Percentiles rank a stretch among this genome's conserved stretches.
These are phyloP conservation scores for Desmodus rotundus DNA, from an alignment of 2,113 vertebrate species.

Conservation along the genomic window DNA sequence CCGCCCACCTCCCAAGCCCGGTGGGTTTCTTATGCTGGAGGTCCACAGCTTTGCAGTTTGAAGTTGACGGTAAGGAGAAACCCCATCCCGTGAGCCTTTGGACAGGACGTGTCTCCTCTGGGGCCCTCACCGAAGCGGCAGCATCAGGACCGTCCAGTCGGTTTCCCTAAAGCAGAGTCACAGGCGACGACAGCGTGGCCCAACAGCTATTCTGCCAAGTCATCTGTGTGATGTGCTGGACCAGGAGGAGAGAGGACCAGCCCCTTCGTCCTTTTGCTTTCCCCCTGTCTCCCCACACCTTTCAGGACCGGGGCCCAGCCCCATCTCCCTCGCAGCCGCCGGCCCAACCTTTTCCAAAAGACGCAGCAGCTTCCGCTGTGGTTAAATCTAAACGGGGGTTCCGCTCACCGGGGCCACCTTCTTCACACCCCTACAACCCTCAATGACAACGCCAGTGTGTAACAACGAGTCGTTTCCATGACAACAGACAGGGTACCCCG, in stretches of 20 bases:
- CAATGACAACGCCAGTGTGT: neutral
- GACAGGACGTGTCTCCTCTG: neutral
- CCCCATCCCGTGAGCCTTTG: neutral
- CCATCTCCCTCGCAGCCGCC: neutral
- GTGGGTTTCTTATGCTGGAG: neutral
- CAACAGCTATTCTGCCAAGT: slow-evolving; percentile 23
- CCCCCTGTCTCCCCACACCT: neutral
- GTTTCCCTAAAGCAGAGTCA: neutral
- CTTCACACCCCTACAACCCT: neutral
- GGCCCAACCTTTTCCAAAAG: neutral
- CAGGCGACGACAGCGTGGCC: neutral
- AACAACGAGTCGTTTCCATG: slow-evolving; percentile 36
- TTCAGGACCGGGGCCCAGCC: neutral
- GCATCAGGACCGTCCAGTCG: neutral
- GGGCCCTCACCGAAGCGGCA: neutral
- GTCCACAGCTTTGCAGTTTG: neutral
- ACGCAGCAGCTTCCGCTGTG: neutral
- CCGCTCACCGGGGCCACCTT: neutral
- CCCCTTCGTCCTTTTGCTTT: neutral
- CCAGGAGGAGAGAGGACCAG: neutral
- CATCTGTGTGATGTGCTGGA: neutral
- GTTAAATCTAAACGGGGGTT: neutral
- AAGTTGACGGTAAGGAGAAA: neutral
- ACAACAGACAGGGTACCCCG: slow-evolving; percentile 53
- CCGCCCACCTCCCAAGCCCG: too few relatives aligned